phyloP scores from a whole-genome alignment of 2,888 invertebrate species.

The Andrena chrysosceles region DNA sequence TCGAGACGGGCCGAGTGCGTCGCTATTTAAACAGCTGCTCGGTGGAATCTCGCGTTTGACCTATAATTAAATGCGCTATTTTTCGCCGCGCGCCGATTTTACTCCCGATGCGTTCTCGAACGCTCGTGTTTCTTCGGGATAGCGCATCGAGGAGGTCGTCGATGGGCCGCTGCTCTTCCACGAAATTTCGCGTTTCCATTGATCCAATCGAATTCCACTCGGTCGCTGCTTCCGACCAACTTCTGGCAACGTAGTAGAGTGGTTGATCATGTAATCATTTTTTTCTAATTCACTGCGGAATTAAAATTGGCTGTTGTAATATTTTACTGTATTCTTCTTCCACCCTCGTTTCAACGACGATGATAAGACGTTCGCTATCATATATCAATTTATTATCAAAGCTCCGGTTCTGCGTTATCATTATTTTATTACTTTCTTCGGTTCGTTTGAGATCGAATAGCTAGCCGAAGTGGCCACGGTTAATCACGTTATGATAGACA shows the following conservation, averaged over 20 bases:
- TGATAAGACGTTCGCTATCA: too few species aligned
- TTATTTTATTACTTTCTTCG: conserved; percentile 3
- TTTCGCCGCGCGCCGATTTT: conserved; percentile 60
- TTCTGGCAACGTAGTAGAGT: too few species aligned
- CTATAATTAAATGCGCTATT: conserved; percentile 73
- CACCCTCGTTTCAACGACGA: too few species aligned
- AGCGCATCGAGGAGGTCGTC: conserved; percentile 11
- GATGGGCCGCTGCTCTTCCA: background rate
- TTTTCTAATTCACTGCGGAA: too few species aligned
- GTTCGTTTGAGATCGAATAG: conserved; percentile 9
- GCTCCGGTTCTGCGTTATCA: too few species aligned
- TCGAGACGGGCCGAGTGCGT: conserved; percentile 15
- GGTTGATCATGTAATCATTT: too few species aligned
- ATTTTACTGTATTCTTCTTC: too few species aligned
- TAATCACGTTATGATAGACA: conserved; percentile 38
- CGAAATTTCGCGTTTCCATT: background rate
- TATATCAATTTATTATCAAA: too few species aligned
- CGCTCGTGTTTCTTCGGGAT: conserved; percentile 30
- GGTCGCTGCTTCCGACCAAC: background rate
- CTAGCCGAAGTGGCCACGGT: background rate
- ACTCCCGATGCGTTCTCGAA: conserved; percentile 43
- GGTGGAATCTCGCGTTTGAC: conserved; percentile 66
- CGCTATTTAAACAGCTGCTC: conserved; percentile 63
- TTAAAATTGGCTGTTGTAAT: too few species aligned
- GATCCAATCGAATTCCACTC: background rate